phyloP scores from a whole-genome alignment of 2,888 invertebrate genomes.

The Maniola hyperantus region DNA sequence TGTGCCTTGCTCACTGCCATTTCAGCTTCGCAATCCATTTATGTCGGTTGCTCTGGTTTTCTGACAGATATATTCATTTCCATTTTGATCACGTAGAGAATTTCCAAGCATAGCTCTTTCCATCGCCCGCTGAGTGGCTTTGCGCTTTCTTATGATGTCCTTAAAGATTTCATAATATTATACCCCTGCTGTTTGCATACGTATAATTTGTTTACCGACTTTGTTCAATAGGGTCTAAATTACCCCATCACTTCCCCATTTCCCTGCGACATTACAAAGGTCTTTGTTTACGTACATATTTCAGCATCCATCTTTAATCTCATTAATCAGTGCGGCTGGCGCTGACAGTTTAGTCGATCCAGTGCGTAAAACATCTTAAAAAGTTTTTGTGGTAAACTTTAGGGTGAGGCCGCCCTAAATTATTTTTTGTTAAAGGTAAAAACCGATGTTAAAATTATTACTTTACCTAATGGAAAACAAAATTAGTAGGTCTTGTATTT shows the following conservation, averaged over 20 bases:
- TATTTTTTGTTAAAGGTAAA: conserved; percentile 1
- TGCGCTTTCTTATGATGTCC: too few species aligned
- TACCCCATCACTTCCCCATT: conserved; percentile 5
- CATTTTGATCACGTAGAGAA: too few species aligned
- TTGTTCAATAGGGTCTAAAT: neutral
- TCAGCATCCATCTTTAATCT: conserved; percentile 14
- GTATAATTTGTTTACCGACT: neutral
- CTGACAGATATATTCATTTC: too few species aligned
- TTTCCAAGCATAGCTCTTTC: too few species aligned
- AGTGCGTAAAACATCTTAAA: conserved; percentile 20
- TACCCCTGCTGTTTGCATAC: too few species aligned
- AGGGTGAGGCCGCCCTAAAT: conserved; percentile 8
- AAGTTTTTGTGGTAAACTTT: conserved; percentile 17
- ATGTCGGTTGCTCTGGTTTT: too few species aligned
- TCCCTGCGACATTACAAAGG: neutral
- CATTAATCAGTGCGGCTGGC: conserved; percentile 20
- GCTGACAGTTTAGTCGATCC: conserved; percentile 14
- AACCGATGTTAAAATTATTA: neutral
- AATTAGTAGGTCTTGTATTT: too few species aligned
- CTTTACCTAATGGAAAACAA: neutral
- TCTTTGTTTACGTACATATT: conserved; percentile 18
- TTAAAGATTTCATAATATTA: too few species aligned
- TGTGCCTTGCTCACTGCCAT: too few species aligned
- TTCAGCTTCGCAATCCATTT: too few species aligned
- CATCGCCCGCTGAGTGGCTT: too few species aligned